These are phyloP conservation scores for Balaenoptera acutorostrata DNA, from an alignment of 2,113 vertebrate genomes.

Conservation along the genomic window DNA sequence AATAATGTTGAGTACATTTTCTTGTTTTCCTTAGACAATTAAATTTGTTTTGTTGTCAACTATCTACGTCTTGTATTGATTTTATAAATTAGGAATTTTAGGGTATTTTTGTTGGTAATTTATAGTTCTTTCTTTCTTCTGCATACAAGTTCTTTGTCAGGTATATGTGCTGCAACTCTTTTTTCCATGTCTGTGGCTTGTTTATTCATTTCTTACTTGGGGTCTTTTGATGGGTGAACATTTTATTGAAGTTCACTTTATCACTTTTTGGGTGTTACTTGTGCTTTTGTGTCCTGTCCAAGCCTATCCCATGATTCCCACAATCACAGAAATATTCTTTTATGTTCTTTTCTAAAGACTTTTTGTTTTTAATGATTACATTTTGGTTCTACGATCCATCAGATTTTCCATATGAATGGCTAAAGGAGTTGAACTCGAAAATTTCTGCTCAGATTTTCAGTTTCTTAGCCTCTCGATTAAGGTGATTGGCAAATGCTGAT, in stretches of 20 bases:
- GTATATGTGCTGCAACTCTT: not conserved
- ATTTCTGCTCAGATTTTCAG: not conserved
- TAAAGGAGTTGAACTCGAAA: not conserved
- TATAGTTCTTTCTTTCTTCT: not conserved
- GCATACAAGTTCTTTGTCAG: not conserved
- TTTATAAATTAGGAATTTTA: not conserved
- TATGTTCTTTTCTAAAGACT: not conserved
- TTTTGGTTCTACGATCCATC: not conserved
- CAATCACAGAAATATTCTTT: not conserved
- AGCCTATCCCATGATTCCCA: not conserved
- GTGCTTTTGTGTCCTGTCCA: not conserved
- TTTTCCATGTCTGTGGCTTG: not conserved
- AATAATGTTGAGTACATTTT: not conserved
- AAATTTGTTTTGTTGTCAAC: not conserved
- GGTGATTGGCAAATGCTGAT: not conserved
- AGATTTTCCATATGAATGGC: not conserved
- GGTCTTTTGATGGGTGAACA: not conserved
- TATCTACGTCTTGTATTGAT: not conserved
- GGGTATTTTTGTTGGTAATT: not conserved
- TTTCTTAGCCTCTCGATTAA: not conserved
- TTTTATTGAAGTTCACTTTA: not conserved
- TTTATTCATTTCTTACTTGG: not conserved
- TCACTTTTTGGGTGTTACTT: not conserved
- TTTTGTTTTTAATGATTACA: not conserved
- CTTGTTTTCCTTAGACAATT: not conserved